Percentiles rank a stretch among this genome's conserved stretches.
phyloP scores from a whole-genome alignment of 2,888 invertebrate species.

The Sinelater perroti region DNA sequence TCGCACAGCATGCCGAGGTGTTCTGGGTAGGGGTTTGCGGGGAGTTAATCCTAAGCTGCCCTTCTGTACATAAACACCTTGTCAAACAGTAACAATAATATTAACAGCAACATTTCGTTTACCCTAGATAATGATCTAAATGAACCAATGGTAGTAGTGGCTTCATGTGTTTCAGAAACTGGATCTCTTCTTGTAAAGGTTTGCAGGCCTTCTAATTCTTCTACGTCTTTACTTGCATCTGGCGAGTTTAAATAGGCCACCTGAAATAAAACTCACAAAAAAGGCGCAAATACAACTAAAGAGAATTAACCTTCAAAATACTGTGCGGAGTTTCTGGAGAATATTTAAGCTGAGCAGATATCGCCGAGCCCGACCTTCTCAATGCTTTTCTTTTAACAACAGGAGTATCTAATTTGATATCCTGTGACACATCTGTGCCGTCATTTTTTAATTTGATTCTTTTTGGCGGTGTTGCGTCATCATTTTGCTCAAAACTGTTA shows the following conservation, averaged over 20 bases:
- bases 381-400: conserved; percentile 60
- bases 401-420: conserved; percentile 64
- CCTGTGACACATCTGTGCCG: background rate
- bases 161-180: background rate
- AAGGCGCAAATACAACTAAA: too few relatives aligned
- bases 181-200: too few relatives aligned
- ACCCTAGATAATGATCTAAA: background rate
- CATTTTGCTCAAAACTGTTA: conserved; percentile 28
- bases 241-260: conserved; percentile 2
- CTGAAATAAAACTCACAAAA: background rate
- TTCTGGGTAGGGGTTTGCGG: conserved; percentile 46
- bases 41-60: conserved; percentile 44
- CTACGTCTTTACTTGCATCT: too few relatives aligned
- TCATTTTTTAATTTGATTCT: too few relatives aligned
- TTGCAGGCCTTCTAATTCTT: too few relatives aligned
- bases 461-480: conserved; percentile 41
- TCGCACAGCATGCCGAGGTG: conserved; percentile 41
- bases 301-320: conserved; percentile 67
- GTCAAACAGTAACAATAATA: conserved; percentile 1
- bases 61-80: conserved; percentile 32
- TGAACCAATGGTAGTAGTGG: background rate
- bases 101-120: too few relatives aligned
- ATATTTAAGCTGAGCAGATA: conserved; percentile 28
- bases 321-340: conserved; percentile 69
- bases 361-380: conserved; percentile 4